Percentiles rank a stretch among this genome's conserved stretches.
phyloP scores from a whole-genome alignment of 53 echinoderm and acorn worm genomes.

The Mesocentrotus franciscanus region DNA sequence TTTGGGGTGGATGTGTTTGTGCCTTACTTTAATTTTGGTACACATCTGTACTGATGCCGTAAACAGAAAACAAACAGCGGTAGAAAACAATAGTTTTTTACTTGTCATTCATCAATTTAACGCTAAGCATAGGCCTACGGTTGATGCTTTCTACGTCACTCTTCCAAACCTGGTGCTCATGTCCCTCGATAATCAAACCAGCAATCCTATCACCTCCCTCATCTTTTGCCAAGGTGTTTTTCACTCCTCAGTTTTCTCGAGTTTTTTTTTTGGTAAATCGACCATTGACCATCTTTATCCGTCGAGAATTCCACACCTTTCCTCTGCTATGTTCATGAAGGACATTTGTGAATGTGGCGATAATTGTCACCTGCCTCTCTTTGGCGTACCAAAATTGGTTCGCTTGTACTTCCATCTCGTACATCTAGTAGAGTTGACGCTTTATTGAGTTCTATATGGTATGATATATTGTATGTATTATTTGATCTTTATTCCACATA shows the following conservation, averaged over 20 bases:
- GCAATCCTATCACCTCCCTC: not conserved
- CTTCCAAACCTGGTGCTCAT: not conserved
- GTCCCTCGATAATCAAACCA: not conserved
- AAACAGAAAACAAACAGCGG: too few relatives aligned
- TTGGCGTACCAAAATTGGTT: not conserved
- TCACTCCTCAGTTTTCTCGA: not conserved
- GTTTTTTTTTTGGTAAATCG: not conserved
- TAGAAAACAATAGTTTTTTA: too few relatives aligned
- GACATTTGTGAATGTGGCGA: not conserved
- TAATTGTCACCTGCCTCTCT: not conserved
- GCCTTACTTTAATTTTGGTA: too few relatives aligned
- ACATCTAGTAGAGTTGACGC: too few relatives aligned
- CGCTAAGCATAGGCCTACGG: not conserved
- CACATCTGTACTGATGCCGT: too few relatives aligned
- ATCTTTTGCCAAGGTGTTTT: not conserved
- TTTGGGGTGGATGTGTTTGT: too few relatives aligned
- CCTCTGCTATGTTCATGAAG: not conserved
- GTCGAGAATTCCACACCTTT: not conserved
- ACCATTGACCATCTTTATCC: not conserved
- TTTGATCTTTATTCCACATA: too few relatives aligned
- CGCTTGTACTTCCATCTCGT: not conserved
- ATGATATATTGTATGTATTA: too few relatives aligned
- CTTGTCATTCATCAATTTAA: not conserved
- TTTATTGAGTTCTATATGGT: too few relatives aligned
- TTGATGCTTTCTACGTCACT: not conserved